These are phyloP conservation scores for Cryptoprocta ferox DNA, from an alignment of 2,797 vertebrate species.

Conservation along the genomic window DNA sequence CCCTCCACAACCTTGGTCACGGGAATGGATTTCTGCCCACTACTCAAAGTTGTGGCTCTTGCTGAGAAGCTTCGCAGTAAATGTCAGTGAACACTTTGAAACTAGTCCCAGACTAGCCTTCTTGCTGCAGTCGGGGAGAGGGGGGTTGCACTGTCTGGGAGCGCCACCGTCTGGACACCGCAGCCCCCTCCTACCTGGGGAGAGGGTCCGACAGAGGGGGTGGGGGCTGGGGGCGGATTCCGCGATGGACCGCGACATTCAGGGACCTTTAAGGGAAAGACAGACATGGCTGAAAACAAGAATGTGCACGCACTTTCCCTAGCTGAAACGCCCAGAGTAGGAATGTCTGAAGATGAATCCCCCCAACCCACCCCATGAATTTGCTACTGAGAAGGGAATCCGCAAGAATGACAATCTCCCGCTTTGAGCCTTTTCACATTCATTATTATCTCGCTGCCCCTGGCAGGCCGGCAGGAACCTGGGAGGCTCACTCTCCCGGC, in stretches of 20 bases:
- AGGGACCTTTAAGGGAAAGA: background rate
- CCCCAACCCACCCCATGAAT: rapidly evolving
- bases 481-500: background rate
- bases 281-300: background rate
- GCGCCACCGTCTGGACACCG: constrained; percentile 2
- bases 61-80: background rate
- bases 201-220: background rate
- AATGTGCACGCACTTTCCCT: background rate
- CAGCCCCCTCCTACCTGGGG: background rate
- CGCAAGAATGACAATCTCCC: background rate
- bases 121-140: background rate
- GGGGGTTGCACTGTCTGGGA: background rate
- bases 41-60: background rate
- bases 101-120: background rate
- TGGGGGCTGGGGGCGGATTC: background rate
- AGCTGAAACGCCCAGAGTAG: background rate
- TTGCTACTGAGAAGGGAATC: background rate
- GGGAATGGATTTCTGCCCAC: background rate
- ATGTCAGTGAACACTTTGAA: background rate
- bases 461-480: background rate
- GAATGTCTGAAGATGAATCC: background rate
- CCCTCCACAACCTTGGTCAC: background rate
- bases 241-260: background rate
- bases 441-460: background rate
- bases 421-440: background rate